phyloP scores from a whole-genome alignment of 2,113 vertebrate genomes.

The Columba janthina region DNA sequence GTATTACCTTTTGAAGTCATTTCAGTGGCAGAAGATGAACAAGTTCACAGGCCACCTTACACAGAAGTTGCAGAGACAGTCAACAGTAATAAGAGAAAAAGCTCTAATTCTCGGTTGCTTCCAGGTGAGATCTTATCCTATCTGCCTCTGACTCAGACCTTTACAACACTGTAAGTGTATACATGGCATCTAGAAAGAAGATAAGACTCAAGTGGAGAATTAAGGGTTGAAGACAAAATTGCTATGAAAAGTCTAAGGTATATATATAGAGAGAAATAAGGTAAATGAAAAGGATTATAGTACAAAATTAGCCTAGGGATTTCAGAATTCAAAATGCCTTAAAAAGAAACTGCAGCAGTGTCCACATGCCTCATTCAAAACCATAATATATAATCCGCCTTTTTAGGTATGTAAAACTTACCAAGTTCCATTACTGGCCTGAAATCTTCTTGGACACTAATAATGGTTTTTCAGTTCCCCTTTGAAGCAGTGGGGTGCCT shows the following conservation, averaged over 20 bases:
- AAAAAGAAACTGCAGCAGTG: not conserved
- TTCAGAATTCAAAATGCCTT: not conserved
- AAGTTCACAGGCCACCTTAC: not conserved
- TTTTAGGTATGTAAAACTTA: not conserved
- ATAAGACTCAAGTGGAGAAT: not conserved
- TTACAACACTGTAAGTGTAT: not conserved
- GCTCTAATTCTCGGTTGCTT: not conserved
- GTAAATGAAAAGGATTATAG: not conserved
- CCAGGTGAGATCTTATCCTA: not conserved
- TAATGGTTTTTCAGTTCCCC: not conserved
- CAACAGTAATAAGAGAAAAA: constrained; percentile 11
- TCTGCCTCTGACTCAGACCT: not conserved
- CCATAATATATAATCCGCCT: not conserved
- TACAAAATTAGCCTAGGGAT: not conserved
- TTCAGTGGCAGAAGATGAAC: not conserved
- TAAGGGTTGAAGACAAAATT: not conserved
- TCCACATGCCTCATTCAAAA: not conserved
- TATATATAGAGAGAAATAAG: not conserved
- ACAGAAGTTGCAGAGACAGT: not conserved
- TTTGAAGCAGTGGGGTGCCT: not conserved
- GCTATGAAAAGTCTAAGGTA: not conserved
- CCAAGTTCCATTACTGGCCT: not conserved
- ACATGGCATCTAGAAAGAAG: not conserved
- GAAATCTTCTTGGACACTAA: not conserved
- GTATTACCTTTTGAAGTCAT: constrained; percentile 13